phyloP scores from a whole-genome alignment of 2,888 invertebrate species.

The Drosophila sordidula region DNA sequence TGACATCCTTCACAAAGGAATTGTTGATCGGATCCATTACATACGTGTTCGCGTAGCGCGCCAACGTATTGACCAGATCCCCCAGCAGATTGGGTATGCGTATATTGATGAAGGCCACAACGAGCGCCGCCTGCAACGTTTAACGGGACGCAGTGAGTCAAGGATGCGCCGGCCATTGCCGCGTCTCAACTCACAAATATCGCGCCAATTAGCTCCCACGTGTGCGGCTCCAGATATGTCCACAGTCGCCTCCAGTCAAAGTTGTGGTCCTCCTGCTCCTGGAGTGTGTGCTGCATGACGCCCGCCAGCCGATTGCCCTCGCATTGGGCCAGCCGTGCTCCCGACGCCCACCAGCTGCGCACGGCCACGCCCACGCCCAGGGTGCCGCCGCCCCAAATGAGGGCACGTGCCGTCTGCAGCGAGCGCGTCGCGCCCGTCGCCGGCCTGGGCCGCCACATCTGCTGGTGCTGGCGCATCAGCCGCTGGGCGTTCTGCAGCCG shows the following conservation, averaged over 20 bases:
- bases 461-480: slow-evolving; percentile 56
- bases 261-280: slow-evolving; percentile 86
- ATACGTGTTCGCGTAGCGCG: slow-evolving; percentile 86
- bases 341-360: slow-evolving; percentile 60
- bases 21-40: slow-evolving; percentile 83
- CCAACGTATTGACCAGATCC: slow-evolving; percentile 91
- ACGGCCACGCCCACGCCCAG: slow-evolving; percentile 73
- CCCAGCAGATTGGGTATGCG: slow-evolving; percentile 95
- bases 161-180: neutral
- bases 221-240: slow-evolving; percentile 90
- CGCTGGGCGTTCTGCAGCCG: slow-evolving; percentile 60
- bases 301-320: slow-evolving; percentile 82
- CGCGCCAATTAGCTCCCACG: slow-evolving; percentile 91
- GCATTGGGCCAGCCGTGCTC: slow-evolving; percentile 66
- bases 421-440: slow-evolving; percentile 11
- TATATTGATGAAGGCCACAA: slow-evolving; percentile 94
- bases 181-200: slow-evolving; percentile 87
- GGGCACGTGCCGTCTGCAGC: slow-evolving; percentile 57
- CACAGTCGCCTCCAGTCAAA: slow-evolving; percentile 93
- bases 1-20: slow-evolving; percentile 83
- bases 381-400: slow-evolving; percentile 77
- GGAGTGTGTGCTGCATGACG: slow-evolving; percentile 72
- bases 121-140: slow-evolving; percentile 91
- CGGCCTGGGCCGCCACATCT: slow-evolving; percentile 7
- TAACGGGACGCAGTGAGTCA: slow-evolving; percentile 2